phyloP scores from a whole-genome alignment of 2,888 invertebrate genomes.

The Agrotis exclamationis region DNA sequence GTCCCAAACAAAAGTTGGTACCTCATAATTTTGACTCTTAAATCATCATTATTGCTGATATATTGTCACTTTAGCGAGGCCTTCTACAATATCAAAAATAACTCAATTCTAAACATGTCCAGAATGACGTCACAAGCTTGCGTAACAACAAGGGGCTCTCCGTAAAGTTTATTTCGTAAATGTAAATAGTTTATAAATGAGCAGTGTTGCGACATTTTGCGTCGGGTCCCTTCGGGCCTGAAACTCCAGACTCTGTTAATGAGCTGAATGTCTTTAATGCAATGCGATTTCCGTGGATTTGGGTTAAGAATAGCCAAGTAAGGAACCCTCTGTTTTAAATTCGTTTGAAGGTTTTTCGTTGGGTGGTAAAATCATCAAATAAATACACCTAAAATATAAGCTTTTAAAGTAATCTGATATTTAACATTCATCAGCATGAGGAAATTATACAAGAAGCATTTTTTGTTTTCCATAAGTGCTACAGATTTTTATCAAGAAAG shows the following conservation, averaged over 20 bases:
- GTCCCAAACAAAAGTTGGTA: no score
- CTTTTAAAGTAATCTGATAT: no score
- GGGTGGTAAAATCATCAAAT: no score
- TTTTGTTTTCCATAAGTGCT: no score
- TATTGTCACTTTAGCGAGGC: no score
- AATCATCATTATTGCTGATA: no score
- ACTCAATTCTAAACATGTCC: slow-evolving; percentile 23
- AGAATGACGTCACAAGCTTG: slow-evolving; percentile 21
- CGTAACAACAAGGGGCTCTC: slow-evolving; percentile 29
- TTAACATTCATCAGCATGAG: no score
- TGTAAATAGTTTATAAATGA: slow-evolving; percentile 73
- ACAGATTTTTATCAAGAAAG: no score
- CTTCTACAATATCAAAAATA: background rate
- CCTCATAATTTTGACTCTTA: no score
- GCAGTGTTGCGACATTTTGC: slow-evolving; percentile 48
- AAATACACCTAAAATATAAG: no score
- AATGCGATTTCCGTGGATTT: slow-evolving; percentile 20
- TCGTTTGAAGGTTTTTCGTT: background rate
- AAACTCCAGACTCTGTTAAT: slow-evolving; percentile 50
- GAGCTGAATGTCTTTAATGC: slow-evolving; percentile 41
- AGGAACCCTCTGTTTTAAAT: slow-evolving; percentile 2
- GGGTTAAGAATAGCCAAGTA: slow-evolving; percentile 15
- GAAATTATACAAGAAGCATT: no score
- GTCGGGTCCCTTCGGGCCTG: slow-evolving; percentile 15
- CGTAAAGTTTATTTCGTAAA: slow-evolving; percentile 75